Evolutionary conservation across 1,140 invertebrate genomes (phyloP), one percentile per base, ranked within the genome.

Genomic region (Lordiphosa mommai): DNA sequence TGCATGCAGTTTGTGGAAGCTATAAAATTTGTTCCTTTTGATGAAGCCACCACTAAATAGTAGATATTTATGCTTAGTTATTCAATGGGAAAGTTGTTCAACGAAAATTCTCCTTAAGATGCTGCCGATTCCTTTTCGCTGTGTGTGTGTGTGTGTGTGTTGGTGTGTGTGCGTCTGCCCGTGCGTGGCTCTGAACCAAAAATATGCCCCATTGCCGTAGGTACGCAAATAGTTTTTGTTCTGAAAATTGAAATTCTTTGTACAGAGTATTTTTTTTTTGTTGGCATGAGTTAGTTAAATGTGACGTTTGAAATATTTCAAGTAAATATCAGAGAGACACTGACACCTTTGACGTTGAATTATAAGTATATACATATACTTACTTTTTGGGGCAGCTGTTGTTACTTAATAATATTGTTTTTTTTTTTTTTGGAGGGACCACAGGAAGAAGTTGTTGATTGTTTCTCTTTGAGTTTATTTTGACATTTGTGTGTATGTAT

Each of bases 181-280:
- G 20, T 23, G 20, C 20, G 20, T 23, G 20, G 20, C 20, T 23
- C 20, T 5, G 20, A 1, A 23, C 20, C 20, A 23, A 76, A 61
- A 67, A 61, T 61, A 71, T 71, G 74, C 67, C 61, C 72, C 67
- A 66, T 76, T 66, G 61, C 49, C 56, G 38, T 52, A 64, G 57
- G 66, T 70, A 70, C 66, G 55, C 66, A 70, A 73, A 80, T 80
- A 80, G 72, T 73, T 70, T 73, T 57, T 73, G 69, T 80, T 80
- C 36, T 70, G 69, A 68, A 61, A 61, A 72, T 70, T 80, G 59
- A 72, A 80, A 73, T 63, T 73, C 57, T 17, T 58, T 41, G 50
- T 46, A 63, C 29, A 16, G 5, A 23, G 29, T 44, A 34, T 56
- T 36, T 41, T 56, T 56, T 36, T 41, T 56, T 58, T 66, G 37